Base-by-base conservation (phyloP, 30 jellyfish, hydroid and myxozoan genomes). In the Turritopsis dohrnii region DNA sequence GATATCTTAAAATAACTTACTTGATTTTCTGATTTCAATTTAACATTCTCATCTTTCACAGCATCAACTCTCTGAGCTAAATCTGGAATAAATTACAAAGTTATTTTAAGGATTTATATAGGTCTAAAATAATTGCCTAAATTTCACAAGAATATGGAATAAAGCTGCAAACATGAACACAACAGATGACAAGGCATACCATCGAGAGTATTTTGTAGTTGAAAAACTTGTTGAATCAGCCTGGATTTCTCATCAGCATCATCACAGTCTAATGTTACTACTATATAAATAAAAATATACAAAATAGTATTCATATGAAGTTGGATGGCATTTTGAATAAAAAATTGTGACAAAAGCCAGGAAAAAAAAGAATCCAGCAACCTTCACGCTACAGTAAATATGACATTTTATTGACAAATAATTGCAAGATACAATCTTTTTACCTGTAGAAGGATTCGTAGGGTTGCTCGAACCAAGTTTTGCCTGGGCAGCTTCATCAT, bases 1-100 rank as follows among this genome's bases (percentile, higher is more conserved):
- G n/a, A n/a, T n/a, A n/a, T n/a, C n/a, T n/a, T n/a, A n/a, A 24
- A 75, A 60, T 28, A 24, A 24, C 69, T 28, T 53, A 91, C 97
- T 86, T 94, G 96, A 87, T 94, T 94, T 81, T 94, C 99, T 17
- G 99, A 94, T 71, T 94, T 94, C 75, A 94, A 81, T 71, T 94
- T 94, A 60, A 87, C 88, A 76, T 94, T 94, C 60, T 94, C 99
- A 75, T 94, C 99, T 84, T 94, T 94, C 24, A 94, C 99, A 28
- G 99, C 96, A 82, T 94, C 99, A 21, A 94, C 99, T 66, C 99
- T 52, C 76, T 94, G 99, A 0, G 99, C 88, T 65, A 94, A 80
- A 74, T 94, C 97, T 77, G 79, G 29, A 76, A 27, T 21, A 41
- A 1, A n/a, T 16, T n/a, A 81, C 1, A 80, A 80, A 16, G 86